Conservation (phyloP, 2,888 invertebrate genomes). For the Tetrapedia diversipes region DNA sequence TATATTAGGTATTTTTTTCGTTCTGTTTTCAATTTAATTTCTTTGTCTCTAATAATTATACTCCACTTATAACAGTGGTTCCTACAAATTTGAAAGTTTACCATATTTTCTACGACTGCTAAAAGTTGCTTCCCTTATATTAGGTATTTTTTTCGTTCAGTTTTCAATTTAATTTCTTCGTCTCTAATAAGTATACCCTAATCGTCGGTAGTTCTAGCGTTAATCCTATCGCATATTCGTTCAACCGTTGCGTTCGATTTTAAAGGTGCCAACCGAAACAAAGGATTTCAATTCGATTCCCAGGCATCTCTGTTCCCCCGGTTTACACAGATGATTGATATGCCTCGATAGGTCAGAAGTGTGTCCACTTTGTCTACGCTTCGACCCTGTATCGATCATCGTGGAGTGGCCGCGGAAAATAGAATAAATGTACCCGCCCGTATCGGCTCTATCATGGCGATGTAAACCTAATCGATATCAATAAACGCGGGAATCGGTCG, state of each 20-base stretch:
- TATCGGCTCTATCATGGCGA: neutral
- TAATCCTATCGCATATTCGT: no score
- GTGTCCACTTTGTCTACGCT: constrained; percentile 42
- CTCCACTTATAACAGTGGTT: no score
- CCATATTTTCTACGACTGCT: no score
- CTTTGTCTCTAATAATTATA: no score
- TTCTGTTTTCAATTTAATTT: no score
- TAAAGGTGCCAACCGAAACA: neutral
- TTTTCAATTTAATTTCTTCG: no score
- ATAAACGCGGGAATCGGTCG: constrained; percentile 6
- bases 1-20: no score
- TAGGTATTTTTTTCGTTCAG: no score
- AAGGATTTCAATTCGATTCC: constrained; percentile 9
- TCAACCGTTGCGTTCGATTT: constrained; percentile 1
- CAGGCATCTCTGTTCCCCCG: constrained; percentile 23
- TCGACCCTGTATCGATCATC: constrained; percentile 41
- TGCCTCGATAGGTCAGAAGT: constrained; percentile 33
- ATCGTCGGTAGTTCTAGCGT: no score
- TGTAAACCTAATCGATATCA: constrained; percentile 19
- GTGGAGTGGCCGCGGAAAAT: constrained; percentile 5
- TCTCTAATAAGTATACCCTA: no score
- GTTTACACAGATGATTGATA: constrained; percentile 46
- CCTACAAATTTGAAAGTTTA: no score
- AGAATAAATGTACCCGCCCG: constrained; percentile 18
- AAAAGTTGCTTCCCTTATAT: no score